Evolutionary conservation across 2,888 invertebrate genomes (phyloP).

Genomic region (Acleris sparsana): DNA sequence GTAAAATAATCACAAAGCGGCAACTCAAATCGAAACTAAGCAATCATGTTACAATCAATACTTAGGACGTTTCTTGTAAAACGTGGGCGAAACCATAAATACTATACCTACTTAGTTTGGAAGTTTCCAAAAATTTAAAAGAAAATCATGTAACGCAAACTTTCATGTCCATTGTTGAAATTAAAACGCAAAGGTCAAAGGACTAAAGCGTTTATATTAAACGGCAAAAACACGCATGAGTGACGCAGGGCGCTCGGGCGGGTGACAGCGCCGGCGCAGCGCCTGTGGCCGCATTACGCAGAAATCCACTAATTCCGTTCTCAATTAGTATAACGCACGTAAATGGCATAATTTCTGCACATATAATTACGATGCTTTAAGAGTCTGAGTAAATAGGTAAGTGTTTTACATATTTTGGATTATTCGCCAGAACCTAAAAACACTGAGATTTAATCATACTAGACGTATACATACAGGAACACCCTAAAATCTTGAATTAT

Average conservation of each 20-base stretch:
- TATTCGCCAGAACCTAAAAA: neutral
- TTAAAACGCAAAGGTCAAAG: conserved; percentile 33
- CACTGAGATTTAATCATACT: too few species aligned
- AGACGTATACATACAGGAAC: too few species aligned
- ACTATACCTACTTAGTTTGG: too few species aligned
- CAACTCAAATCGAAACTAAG: too few species aligned
- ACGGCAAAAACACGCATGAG: conserved; percentile 37
- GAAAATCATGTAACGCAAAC: too few species aligned
- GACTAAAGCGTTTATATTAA: conserved; percentile 32
- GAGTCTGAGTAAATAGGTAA: neutral
- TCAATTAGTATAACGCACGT: conserved; percentile 30
- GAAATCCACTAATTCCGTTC: conserved; percentile 44
- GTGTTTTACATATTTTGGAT: neutral
- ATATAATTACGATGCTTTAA: conserved; percentile 12
- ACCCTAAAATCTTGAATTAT: too few species aligned
- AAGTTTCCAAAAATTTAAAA: too few species aligned
- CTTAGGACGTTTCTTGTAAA: too few species aligned
- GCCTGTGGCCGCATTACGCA: conserved; percentile 40
- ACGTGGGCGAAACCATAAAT: neutral
- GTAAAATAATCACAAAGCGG: too few species aligned
- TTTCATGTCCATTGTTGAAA: conserved; percentile 4
- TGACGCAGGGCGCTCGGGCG: conserved; percentile 35
- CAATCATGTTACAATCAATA: too few species aligned
- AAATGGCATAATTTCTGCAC: conserved; percentile 35
- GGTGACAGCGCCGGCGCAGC: conserved; percentile 33